These are phyloP conservation scores for Drosophila baimaii DNA, from an alignment of 1,140 invertebrate species.

Conservation along the genomic window DNA sequence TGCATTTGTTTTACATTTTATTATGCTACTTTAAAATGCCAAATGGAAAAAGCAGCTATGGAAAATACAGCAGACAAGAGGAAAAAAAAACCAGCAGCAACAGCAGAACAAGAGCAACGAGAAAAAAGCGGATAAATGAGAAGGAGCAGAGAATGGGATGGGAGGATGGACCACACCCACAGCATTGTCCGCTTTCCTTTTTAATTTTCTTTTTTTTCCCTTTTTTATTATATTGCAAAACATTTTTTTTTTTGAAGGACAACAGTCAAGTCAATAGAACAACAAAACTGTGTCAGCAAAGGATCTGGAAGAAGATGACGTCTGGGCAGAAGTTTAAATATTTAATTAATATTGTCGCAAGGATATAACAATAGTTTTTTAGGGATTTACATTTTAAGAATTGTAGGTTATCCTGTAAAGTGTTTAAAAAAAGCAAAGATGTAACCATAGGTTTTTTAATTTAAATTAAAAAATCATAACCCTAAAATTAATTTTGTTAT, in stretches of 20 bases:
- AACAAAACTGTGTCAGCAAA: slow-evolving; percentile 37
- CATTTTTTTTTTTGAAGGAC: slow-evolving; percentile 65
- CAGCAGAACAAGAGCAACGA: slow-evolving; percentile 16
- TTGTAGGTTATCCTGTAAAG: too few species aligned
- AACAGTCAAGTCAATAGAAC: slow-evolving; percentile 42
- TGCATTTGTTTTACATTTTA: slow-evolving; percentile 79
- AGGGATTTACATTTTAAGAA: too few species aligned
- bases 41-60: slow-evolving; percentile 42
- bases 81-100: slow-evolving; percentile 18
- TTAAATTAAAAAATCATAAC: too few species aligned
- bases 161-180: slow-evolving; percentile 39
- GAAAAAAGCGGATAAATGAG: slow-evolving; percentile 19
- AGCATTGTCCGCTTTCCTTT: slow-evolving; percentile 43
- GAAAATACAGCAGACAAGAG: slow-evolving; percentile 33
- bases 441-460: too few species aligned
- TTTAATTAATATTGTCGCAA: slow-evolving; percentile 49
- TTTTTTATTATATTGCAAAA: slow-evolving; percentile 41
- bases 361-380: slow-evolving; percentile 32
- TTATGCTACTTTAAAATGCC: slow-evolving; percentile 74
- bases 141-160: not conserved
- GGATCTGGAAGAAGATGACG: slow-evolving; percentile 1
- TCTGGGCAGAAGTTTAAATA: slow-evolving; percentile 14
- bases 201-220: slow-evolving; percentile 34
- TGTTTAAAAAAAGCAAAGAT: too few species aligned
- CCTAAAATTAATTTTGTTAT: too few species aligned